Base-by-base conservation (phyloP, 2,113 vertebrate genomes). In the Eulemur rufifrons region DNA sequence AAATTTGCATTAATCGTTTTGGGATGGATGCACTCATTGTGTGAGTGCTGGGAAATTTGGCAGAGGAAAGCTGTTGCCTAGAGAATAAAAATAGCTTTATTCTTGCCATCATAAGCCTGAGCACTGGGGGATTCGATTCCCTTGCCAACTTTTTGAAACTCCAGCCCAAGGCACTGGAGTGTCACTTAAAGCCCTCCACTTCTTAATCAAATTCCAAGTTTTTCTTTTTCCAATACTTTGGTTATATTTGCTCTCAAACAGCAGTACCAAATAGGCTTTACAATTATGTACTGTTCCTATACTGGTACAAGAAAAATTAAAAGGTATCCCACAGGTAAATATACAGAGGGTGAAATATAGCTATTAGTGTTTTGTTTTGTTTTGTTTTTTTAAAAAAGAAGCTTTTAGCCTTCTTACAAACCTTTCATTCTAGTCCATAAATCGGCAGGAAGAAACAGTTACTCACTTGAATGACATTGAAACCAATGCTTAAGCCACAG, bases 1-100 rank as follows among this genome's bases (percentile, higher is more conserved):
- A 96, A 97, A 98, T 96, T 98, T 98, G 97, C 98, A 98, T 97
- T 96, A 95, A 97, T 98, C 96, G 34, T 96, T 96, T 97, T 54
- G 95, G 96, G 94, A 96, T 97, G 95, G 93, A 96, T 97, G 92
- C 95, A 95, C 71, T 73, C 95, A 98, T 98, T 98, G 97, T 98
- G 89, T 93, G 89, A 95, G 92, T 97, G 95, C 95, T 90, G 93
- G 96, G 91, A 97, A 97, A 97, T 95, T 87, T 97, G 97, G 96
- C 96, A 96, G 68, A 94, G 64, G 71, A 88, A 93, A 95, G 80
- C 91, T 96, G 97, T 95, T 97, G 93, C 95, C 94, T 95, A 77
- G 97, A 97, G 97, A 84, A 96, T 97, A 97, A 97, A 98, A 97
- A 97, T 96, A 96, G 95, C 95, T 97, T 97, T 96, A 56, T 97